Base-by-base conservation (phyloP, 2,797 vertebrate species). In the Notamacropus eugenii region DNA sequence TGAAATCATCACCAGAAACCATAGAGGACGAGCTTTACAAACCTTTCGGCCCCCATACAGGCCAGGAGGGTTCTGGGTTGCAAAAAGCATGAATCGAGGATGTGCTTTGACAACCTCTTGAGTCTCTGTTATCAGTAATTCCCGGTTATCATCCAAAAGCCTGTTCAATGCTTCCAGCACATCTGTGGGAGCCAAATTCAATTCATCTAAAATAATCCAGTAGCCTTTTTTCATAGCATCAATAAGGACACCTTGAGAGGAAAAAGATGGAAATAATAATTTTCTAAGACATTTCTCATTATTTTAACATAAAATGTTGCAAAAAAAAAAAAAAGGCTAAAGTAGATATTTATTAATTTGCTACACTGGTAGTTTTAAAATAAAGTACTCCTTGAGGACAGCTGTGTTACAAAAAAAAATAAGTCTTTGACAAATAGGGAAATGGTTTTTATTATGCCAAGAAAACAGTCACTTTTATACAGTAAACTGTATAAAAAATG, bases 41-140 rank as follows among this genome's bases (percentile, higher is more conserved):
- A 99, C 99, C 99, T 99, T 99, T 98, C 99, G 99, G 91, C 99
- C 99, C 31, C 99, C 99, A 40, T 99, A 99, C 74, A 99, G 99
- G 59, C 99, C 99, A 58, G 99, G 99, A 34, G 99, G 99, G 97
- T 99, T 99, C 98, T 99, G 99, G 28, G 99, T 99, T 34, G 99
- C 99, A 98, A 99, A 99, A 55, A 99, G 99, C 99, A 99, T 99
- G 98, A 99, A 99, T 90, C 99, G 99, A 94, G 99, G 99, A 90
- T 99, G 99, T 92, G 99, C 99, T 98, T 98, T 99, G 96, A 99
- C 99, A 52, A 99, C 99, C 98, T 99, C 99, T 95, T 99, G 99
- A 1, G 99, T 99, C 98, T 99, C 99, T 0, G 99, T 99, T 92
- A 99, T 98, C 91, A 99, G 99, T 54, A 99, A 99, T 98, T 99